phyloP scores from a whole-genome alignment of 2,113 vertebrate genomes.

The Pelvicachromis taeniatus region DNA sequence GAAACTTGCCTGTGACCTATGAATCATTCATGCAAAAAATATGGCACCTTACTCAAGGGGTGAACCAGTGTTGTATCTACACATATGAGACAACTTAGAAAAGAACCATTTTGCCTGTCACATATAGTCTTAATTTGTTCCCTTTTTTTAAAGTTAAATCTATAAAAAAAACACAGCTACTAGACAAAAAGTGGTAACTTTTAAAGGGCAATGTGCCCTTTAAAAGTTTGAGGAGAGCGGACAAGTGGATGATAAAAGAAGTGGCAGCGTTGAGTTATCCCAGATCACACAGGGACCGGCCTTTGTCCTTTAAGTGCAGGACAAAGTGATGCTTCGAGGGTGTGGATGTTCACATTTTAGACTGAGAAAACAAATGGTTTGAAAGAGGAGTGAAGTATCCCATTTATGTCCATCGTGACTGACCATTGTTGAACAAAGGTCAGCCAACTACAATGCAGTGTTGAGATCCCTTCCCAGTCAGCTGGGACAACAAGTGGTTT shows the following conservation, averaged over 20 bases:
- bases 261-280: neutral
- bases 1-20: neutral
- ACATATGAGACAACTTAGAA: neutral
- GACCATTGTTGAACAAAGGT: fast-evolving
- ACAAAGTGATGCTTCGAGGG: neutral
- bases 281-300: neutral
- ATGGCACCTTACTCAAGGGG: neutral
- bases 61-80: neutral
- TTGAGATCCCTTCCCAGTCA: neutral
- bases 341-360: neutral
- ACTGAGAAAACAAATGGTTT: neutral
- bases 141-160: neutral
- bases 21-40: neutral
- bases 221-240: fast-evolving
- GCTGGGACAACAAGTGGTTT: neutral
- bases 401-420: fast-evolving
- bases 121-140: neutral
- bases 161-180: neutral
- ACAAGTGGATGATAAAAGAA: neutral
- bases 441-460: neutral
- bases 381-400: neutral
- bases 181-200: neutral
- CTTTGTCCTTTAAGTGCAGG: neutral
- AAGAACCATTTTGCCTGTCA: neutral
- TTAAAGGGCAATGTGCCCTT: neutral